Conservation (phyloP, 1,140 invertebrate genomes). For the Nasonia vitripennis region DNA sequence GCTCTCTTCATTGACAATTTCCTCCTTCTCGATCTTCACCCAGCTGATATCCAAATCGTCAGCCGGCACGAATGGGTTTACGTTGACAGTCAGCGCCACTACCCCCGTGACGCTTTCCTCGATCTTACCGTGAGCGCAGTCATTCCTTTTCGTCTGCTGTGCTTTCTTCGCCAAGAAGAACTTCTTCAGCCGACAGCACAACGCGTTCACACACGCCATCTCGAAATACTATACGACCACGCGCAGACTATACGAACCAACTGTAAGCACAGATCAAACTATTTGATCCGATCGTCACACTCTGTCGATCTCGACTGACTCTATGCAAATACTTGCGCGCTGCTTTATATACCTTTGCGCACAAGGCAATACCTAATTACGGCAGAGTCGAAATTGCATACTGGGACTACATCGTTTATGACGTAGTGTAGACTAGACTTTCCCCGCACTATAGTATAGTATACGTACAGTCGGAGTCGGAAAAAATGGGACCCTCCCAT, state of each 20-base stretch:
- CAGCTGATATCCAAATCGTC: neutral
- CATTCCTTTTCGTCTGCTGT: too few relatives aligned
- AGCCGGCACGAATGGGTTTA: slow-evolving; percentile 25
- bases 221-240: neutral
- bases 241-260: too few relatives aligned
- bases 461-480: too few relatives aligned
- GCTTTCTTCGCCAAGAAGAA: neutral
- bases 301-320: too few relatives aligned
- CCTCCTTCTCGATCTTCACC: neutral
- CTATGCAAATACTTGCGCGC: too few relatives aligned
- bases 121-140: neutral
- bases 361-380: too few relatives aligned
- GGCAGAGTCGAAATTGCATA: too few relatives aligned
- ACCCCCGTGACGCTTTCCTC: neutral
- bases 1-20: neutral
- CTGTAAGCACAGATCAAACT: neutral
- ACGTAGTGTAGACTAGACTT: too few relatives aligned
- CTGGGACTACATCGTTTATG: too few relatives aligned
- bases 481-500: neutral
- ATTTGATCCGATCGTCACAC: neutral
- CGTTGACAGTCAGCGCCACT: neutral
- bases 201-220: slow-evolving; percentile 13
- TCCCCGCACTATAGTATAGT: too few relatives aligned
- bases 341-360: too few relatives aligned
- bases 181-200: slow-evolving; percentile 25